Base-by-base conservation (phyloP, 2,797 vertebrate genomes). In the Pantherophis alleghaniensis region DNA sequence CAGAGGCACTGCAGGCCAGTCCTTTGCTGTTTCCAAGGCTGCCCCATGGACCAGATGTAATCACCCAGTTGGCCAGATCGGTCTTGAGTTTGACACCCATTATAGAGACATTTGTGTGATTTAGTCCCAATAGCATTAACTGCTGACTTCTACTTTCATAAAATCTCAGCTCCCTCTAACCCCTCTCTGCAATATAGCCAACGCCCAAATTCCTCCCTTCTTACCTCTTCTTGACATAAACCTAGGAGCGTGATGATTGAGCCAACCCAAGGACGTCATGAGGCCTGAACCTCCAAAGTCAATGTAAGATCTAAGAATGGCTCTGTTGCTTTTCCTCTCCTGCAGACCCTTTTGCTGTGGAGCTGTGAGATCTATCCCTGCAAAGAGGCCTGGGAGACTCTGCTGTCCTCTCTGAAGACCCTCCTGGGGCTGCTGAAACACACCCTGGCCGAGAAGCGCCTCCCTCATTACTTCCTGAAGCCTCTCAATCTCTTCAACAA, bases 321-420 rank as follows among this genome's bases (percentile, higher is more conserved):
- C 32, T 57, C 59, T 16, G 2, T 79, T 7, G 22, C 69, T 37
- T 53, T 37, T 37, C 37, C 2, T 47, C 55, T 51, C 51, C 5
- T 87, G 7, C 79, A 94, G 93, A 94, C 91, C 5, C 7, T 92
- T 37, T 86, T 94, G 60, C 61, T 94, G 88, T 94, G 93, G 93
- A 87, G 88, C 88, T 55, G 66, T 26, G 93, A 92, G 26, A 94
- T 94, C 42, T n/a, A 90, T 14, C 79, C 53, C 1, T 20, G 53
- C 53, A 87, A 26, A 61, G 28, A 55, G 13, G 60, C 47, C 14
- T 94, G 93, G 93, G 74, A 87, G 5, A 94, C 91, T 1, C 37
- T 90, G 26, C 28, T 69, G 37, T 57, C 59, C 32, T 92, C 91
- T 3, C 22, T 94, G 7, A 13, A 90, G 55, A 12, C 10, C 9